Percentiles rank a stretch among this genome's conserved stretches.
Evolutionary conservation across 2,113 vertebrate genomes (phyloP).

Genomic region (Chionis minor): DNA sequence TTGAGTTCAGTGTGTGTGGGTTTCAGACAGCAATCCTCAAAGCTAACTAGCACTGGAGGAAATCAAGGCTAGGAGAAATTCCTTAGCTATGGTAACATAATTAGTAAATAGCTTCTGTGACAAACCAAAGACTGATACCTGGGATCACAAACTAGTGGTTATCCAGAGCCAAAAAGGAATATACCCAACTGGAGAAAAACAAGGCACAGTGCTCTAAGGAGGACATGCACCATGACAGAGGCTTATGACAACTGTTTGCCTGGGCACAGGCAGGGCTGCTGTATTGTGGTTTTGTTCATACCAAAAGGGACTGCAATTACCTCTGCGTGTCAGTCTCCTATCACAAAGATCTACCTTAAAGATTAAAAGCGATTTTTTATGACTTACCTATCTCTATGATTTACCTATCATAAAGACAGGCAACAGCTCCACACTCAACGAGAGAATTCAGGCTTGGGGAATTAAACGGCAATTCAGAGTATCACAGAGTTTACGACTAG

Average conservation of each 20-base stretch:
- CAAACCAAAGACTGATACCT: not conserved
- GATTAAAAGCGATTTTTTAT: not conserved
- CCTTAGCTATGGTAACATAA: not conserved
- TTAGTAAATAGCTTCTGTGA: not conserved
- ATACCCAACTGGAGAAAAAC: not conserved
- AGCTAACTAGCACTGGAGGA: not conserved
- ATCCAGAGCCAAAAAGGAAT: not conserved
- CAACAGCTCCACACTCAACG: too few species aligned
- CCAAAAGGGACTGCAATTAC: not conserved
- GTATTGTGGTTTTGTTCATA: not conserved
- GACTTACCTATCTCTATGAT: not conserved
- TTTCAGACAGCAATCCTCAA: not conserved
- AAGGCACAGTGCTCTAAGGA: fast-evolving
- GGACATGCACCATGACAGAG: not conserved
- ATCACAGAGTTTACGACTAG: not conserved
- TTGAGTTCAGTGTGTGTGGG: fast-evolving
- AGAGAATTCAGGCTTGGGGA: not conserved
- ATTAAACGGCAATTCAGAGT: not conserved
- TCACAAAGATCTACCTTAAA: not conserved
- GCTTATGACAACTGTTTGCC: not conserved
- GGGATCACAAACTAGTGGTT: not conserved
- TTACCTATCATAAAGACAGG: not conserved
- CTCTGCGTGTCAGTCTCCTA: not conserved
- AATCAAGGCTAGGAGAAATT: not conserved
- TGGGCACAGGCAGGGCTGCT: not conserved